Conservation (phyloP, 2,888 invertebrate species). For the Latrodectus elegans region DNA sequence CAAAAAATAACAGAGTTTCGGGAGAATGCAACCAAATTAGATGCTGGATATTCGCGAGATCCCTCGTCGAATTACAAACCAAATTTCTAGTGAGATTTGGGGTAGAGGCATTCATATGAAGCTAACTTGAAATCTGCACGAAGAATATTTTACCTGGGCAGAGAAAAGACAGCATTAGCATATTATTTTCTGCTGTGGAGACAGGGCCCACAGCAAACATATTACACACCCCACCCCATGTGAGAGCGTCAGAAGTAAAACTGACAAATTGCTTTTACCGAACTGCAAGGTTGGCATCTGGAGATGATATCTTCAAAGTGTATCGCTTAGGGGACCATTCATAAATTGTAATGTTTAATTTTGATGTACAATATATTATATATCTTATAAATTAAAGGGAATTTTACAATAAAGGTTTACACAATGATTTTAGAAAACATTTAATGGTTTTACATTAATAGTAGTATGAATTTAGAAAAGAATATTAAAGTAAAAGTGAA, state of each 20-base stretch:
- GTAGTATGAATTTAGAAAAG: no score
- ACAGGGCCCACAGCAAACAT: conserved; percentile 24
- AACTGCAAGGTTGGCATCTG: conserved; percentile 43
- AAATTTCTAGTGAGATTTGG: not conserved
- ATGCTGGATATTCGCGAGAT: not conserved
- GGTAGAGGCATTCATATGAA: not conserved
- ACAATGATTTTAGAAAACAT: no score
- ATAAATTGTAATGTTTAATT: conserved; percentile 3
- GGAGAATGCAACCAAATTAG: not conserved
- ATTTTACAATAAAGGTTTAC: no score
- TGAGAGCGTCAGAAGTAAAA: conserved; percentile 11
- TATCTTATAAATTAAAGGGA: no score
- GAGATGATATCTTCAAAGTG: conserved; percentile 24
- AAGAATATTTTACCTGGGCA: conserved; percentile 1
- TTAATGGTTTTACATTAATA: no score
- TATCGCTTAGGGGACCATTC: conserved; percentile 13
- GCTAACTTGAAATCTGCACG: not conserved
- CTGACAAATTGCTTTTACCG: conserved; percentile 60
- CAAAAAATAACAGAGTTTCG: no score
- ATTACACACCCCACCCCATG: conserved; percentile 17
- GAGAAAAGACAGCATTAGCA: conserved; percentile 31
- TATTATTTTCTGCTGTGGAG: conserved; percentile 48
- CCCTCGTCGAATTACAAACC: not conserved
- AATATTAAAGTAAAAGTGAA: no score
- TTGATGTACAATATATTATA: no score